phyloP scores from a whole-genome alignment of 2,113 vertebrate genomes.

The human (Homo sapiens) region GRCh38 chr4:179322501-179323000 shows the following conservation, averaged over 20 bases:
- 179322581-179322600: neutral
- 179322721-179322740: neutral
- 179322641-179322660: conserved; percentile 26
- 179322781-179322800: conserved; percentile 25
- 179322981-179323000: neutral
- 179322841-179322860: conserved; percentile 63
- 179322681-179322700: neutral
- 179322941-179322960: conserved; percentile 77
- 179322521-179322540: neutral
- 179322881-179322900: conserved; percentile 70
- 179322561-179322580: neutral
- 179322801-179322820: conserved; percentile 40
- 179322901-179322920: conserved; percentile 67
- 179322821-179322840: conserved; percentile 56
- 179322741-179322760: conserved; percentile 27
- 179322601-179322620: neutral
- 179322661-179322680: neutral
- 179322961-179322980: conserved; percentile 74
- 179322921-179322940: conserved; percentile 64
- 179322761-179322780: conserved; percentile 33
- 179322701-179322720: conserved; percentile 19
- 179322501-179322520: neutral
- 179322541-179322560: neutral
- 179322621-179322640: neutral
- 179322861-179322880: conserved; percentile 46